Evolutionary conservation across 2,113 vertebrate species (phyloP), one percentile per base, ranked within the genome.

Genomic region (Potamarius usumacintae): DNA sequence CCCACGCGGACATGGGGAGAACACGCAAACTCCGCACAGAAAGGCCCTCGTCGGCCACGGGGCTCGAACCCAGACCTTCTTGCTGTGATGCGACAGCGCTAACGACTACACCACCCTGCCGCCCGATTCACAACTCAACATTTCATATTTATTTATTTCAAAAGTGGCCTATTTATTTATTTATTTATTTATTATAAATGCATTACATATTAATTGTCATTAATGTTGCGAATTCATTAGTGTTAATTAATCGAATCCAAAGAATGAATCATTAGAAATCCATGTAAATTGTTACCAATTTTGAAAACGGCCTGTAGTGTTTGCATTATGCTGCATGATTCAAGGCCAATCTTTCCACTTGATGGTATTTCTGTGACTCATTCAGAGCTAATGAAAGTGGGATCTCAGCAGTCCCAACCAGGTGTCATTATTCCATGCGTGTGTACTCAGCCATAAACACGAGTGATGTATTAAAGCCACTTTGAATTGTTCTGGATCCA

Each of bases 381-480:
- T n/a, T 58, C 57, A 63, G 60, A 74, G 69, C 50, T 83, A 50
- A 85, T 79, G 63, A 78, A 62, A 55, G 10, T 71, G 22, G 52
- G 62, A 30, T 67, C 22, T 83, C 62, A 83, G 58, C n/a, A 27
- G 69, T 78, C 84, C 72, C 65, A 27, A 82, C 14, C 79, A 82
- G 86, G 79, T 82, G 78, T 83, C 22, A 74, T 72, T 72, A 74
- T 82, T 42, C 55, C 50, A 84, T 30, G 48, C 42, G 78, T 62
- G 17, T 67, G 63, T 48, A 22, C 78, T 58, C 63, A 25, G 77
- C 25, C 63, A 58, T 71, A 84, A 71, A 85, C 82, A 79, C 55
- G 25, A 81, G 52, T 88, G 87, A 88, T 89, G 76, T 76, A 74
- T 86, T 78, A n/a, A 76, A 83, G 76, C 90, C 90, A 87, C 85